phyloP scores from a whole-genome alignment of 1,140 invertebrate genomes.

The Penaeus indicus region DNA sequence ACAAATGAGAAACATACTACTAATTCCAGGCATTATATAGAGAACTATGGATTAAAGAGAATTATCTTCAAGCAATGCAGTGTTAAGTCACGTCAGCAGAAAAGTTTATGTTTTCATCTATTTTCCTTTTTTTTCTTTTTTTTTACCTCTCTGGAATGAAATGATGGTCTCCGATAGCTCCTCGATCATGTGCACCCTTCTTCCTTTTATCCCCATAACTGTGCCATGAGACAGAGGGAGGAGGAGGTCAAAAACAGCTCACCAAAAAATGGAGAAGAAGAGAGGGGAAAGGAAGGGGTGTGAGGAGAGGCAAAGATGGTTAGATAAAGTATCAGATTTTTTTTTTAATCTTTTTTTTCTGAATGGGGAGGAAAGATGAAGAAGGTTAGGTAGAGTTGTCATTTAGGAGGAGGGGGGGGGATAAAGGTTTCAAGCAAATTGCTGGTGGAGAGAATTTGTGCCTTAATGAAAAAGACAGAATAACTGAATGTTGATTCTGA shows the following conservation, averaged over 20 bases:
- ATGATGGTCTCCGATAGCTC: constrained; percentile 97
- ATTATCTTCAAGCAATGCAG: no score
- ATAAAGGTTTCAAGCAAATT: constrained; percentile 15
- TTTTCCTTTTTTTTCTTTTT: constrained; percentile 48
- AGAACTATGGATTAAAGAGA: no score
- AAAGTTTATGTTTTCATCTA: no score
- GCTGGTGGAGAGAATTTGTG: not conserved
- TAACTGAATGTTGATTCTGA: constrained; percentile 1
- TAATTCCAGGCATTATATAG: no score
- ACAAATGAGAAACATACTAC: no score
- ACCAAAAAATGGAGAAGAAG: not conserved
- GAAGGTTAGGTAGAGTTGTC: no score
- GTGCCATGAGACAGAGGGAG: constrained; percentile 66
- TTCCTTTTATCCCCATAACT: constrained; percentile 99
- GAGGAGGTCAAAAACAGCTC: not conserved
- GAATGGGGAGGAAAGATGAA: no score
- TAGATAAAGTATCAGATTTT: not conserved
- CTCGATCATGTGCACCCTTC: constrained; percentile 97
- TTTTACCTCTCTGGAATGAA: constrained; percentile 97
- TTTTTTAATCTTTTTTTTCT: no score
- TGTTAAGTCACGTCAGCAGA: no score
- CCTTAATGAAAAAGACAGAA: not conserved
- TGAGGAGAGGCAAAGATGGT: constrained; percentile 18
- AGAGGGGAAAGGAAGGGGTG: not conserved
- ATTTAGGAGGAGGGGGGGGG: not conserved